Evolutionary conservation across 1,140 invertebrate species (phyloP).

Genomic region (Dysdera silvatica): DNA sequence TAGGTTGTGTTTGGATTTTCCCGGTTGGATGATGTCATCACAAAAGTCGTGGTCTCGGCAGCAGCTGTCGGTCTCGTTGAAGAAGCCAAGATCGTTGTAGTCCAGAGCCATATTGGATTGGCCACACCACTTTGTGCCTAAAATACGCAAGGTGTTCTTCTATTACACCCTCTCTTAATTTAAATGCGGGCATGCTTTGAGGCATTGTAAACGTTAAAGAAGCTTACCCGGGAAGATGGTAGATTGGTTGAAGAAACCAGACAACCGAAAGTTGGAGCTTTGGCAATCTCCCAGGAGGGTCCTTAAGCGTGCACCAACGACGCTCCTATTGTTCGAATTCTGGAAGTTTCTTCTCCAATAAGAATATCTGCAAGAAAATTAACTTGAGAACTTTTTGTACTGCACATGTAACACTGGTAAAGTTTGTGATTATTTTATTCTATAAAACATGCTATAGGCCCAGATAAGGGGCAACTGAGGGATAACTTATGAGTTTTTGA

Average conservation of each 20-base stretch:
- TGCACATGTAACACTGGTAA: no score
- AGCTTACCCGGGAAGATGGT: constrained; percentile 15
- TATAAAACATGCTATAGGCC: no score
- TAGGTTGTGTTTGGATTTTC: constrained; percentile 52
- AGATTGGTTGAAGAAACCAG: constrained; percentile 4
- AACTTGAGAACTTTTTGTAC: no score
- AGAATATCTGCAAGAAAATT: no score
- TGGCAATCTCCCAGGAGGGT: constrained; percentile 11
- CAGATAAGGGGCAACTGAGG: no score
- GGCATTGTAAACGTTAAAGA: no score
- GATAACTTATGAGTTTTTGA: no score
- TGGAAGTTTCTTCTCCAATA: no score
- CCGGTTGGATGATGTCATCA: constrained; percentile 53
- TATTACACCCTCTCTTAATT: neutral
- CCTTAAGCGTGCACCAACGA: no score
- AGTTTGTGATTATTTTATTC: no score
- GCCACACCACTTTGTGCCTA: constrained; percentile 60
- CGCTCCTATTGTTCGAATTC: no score
- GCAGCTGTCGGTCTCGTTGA: constrained; percentile 60
- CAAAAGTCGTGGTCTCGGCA: constrained; percentile 69
- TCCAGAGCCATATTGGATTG: constrained; percentile 59
- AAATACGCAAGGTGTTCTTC: neutral
- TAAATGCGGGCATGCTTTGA: neutral
- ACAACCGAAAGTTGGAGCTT: neutral
- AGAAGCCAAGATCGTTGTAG: constrained; percentile 59